Conservation (phyloP, 2,113 vertebrate species). For the Bos indicus region DNA sequence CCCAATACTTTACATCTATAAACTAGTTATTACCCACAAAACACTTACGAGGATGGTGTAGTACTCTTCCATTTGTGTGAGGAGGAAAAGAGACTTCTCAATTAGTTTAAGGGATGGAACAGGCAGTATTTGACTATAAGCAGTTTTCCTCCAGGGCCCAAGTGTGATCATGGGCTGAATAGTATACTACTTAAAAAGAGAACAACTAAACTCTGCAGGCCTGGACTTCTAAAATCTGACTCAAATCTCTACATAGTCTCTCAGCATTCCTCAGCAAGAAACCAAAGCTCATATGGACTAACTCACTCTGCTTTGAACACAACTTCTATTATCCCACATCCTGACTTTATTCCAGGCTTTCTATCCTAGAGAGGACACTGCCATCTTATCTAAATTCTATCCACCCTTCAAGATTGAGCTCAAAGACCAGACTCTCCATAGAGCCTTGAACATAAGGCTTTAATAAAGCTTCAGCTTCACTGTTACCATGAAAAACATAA, state of each 20-base stretch:
- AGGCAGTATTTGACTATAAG: not conserved
- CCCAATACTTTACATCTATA: not conserved
- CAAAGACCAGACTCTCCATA: not conserved
- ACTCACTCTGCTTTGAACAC: not conserved
- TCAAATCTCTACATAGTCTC: not conserved
- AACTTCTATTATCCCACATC: not conserved
- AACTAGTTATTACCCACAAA: not conserved
- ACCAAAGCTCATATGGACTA: not conserved
- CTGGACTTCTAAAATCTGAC: not conserved
- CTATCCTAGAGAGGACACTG: not conserved
- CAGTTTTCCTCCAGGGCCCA: not conserved
- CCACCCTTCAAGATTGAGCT: not conserved
- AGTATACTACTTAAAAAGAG: not conserved
- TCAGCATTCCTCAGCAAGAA: not conserved
- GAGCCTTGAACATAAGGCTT: not conserved
- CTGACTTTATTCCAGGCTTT: not conserved
- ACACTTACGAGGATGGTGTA: not conserved
- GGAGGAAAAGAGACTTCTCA: not conserved
- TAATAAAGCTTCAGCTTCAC: not conserved
- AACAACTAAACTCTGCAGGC: not conserved
- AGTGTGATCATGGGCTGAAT: not conserved
- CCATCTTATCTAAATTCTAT: not conserved
- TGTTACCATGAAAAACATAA: constrained; percentile 7
- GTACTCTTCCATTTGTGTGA: not conserved
- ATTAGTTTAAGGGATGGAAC: not conserved